Evolutionary conservation across 30 jellyfish, hydroid and myxozoan genomes (phyloP).

Genomic region (Clytia hemisphaerica): DNA sequence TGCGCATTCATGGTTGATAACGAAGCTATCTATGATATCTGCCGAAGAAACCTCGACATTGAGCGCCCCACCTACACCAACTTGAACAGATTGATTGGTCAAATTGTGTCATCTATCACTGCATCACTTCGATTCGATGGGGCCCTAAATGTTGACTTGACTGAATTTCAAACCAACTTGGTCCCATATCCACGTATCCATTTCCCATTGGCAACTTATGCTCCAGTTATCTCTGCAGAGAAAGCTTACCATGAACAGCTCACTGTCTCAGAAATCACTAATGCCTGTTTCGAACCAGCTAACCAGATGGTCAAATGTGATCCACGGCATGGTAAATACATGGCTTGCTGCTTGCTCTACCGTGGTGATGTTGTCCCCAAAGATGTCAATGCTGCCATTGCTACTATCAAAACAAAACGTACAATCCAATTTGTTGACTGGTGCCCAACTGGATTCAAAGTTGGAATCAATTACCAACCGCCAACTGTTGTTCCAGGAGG

Average conservation of each 20-base stretch:
- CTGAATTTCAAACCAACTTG: constrained; percentile 35
- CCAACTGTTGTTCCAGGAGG: constrained; percentile 13
- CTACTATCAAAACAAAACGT: neutral
- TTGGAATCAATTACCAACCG: constrained; percentile 15
- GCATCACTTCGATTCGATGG: constrained; percentile 36
- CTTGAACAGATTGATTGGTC: constrained; percentile 34
- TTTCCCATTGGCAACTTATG: constrained; percentile 44
- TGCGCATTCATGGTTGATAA: constrained; percentile 24
- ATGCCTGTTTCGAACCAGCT: constrained; percentile 17
- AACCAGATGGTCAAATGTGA: constrained; percentile 34
- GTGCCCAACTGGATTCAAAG: constrained; percentile 24
- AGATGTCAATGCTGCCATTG: constrained; percentile 31
- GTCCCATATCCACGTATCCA: constrained; percentile 41
- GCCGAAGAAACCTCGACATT: constrained; percentile 17
- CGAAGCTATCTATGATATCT: constrained; percentile 30
- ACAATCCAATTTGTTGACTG: constrained; percentile 22
- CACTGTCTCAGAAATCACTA: constrained; percentile 12
- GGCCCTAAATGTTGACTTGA: constrained; percentile 32
- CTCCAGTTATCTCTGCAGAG: constrained; percentile 25
- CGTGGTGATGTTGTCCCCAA: constrained; percentile 42
- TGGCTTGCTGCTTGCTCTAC: constrained; percentile 36
- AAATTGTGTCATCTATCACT: constrained; percentile 30
- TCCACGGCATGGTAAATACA: constrained; percentile 25
- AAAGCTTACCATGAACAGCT: constrained; percentile 22
- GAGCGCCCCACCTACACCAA: constrained; percentile 36